Evolutionary conservation across 2,113 vertebrate species (phyloP), one percentile per base, ranked within the genome.

Genomic region (Sander vitreus): DNA sequence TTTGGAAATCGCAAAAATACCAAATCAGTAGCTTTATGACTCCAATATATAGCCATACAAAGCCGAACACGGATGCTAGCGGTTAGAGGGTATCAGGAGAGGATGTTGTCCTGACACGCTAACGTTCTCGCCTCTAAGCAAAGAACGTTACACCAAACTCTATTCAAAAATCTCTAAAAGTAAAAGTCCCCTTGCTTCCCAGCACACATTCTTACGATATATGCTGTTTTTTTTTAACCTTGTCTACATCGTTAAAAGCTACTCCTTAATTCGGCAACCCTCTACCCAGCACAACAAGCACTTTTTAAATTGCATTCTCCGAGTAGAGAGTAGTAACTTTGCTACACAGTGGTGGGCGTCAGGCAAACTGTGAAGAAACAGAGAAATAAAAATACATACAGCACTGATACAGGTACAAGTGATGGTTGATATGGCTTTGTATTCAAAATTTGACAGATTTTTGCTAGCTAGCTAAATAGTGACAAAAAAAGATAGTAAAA

Each of bases 21-120:
- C 72, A 85, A 88, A 83, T 75, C 48, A 70, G 87, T 43, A 0
- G 53, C 48, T 88, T 89, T 83, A 88, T 54, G 70, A 75, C 69
- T 0, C 0, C n/a, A 55, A 58, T 65, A 55, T 64, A 53, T 14
- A 51, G 69, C 43, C 45, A 9, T 1, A 12, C 36, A 33, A 11
- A 74, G 36, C 43, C 25, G 54, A 15, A 50, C n/a, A 14, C 15
- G 55, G 55, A 77, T 69, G 82, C 84, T 74, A 43, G 89, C 21
- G 89, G 84, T 83, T 23, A 64, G 64, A 74, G 55, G 72, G 2
- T 10, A 14, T 30, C 66, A 11, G 63, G 14, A 13, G 71, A 1
- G 13, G 43, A 53, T 33, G 53, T 0, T 12, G 62, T 10, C 57
- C 64, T 55, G 71, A 66, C 33, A 70, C 57, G 63, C 69, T 63